phyloP scores from a whole-genome alignment of 1,140 invertebrate genomes.

The Tetranychus cinnabarinus region DNA sequence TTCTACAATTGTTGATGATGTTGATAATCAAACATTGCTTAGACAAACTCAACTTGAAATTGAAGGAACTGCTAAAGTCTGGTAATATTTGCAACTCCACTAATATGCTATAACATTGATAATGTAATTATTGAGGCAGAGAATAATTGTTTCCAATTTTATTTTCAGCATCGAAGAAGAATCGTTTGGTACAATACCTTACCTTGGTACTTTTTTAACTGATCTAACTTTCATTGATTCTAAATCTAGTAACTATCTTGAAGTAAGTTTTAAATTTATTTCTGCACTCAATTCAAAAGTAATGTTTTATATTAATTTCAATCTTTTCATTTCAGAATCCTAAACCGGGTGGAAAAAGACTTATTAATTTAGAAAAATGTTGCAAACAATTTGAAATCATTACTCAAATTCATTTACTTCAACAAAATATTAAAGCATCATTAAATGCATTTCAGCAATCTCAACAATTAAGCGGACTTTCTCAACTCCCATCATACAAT shows the following conservation, averaged over 20 bases:
- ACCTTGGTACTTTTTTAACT: constrained; percentile 93
- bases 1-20: constrained; percentile 11
- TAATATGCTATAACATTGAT: too few species aligned
- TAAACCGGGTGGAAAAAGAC: constrained; percentile 23
- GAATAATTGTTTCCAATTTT: too few species aligned
- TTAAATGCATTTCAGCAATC: constrained; percentile 6
- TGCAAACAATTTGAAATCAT: constrained; percentile 96
- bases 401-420: constrained; percentile 79
- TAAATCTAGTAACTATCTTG: constrained; percentile 30
- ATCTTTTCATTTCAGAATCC: constrained; percentile 16
- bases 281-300: background rate
- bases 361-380: constrained; percentile 96
- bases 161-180: constrained; percentile 4
- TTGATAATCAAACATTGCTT: constrained; percentile 11
- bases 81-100: background rate
- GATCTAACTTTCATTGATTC: constrained; percentile 97
- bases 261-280: background rate
- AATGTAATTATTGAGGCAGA: too few species aligned
- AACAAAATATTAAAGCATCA: constrained; percentile 27
- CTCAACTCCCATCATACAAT: background rate
- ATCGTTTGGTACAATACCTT: constrained; percentile 68
- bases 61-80: constrained; percentile 13
- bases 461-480: constrained; percentile 1
- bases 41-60: constrained; percentile 11
- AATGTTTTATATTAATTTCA: background rate